Conservation (phyloP, 2,888 invertebrate species). For the Cryptops parisi region DNA sequence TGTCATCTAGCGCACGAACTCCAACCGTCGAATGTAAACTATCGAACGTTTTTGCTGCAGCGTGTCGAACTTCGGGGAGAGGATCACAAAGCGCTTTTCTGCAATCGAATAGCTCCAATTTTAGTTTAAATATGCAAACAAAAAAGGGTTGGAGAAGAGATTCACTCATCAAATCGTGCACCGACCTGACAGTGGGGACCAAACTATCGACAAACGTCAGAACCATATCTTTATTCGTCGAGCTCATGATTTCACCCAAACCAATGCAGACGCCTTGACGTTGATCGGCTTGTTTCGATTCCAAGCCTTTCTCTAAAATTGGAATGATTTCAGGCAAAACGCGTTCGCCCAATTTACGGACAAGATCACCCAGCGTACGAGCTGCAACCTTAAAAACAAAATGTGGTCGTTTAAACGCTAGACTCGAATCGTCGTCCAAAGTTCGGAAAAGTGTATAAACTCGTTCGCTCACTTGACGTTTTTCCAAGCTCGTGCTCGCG, state of each 20-base stretch:
- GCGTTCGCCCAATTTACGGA: conserved; percentile 91
- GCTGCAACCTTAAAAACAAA: conserved; percentile 57
- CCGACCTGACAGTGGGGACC: conserved; percentile 70
- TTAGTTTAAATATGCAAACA: background rate
- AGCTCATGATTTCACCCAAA: conserved; percentile 92
- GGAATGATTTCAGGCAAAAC: conserved; percentile 97
- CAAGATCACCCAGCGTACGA: conserved; percentile 88
- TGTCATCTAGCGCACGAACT: conserved; percentile 86
- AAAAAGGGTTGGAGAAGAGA: too few species aligned
- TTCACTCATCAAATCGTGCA: too few species aligned
- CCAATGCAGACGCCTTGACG: conserved; percentile 98
- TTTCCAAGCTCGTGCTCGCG: conserved; percentile 91
- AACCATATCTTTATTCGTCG: conserved; percentile 89
- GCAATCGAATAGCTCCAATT: conserved; percentile 6
- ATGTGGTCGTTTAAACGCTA: background rate
- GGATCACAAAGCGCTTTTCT: conserved; percentile 85
- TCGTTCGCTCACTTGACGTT: conserved; percentile 57
- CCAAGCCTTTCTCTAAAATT: conserved; percentile 82
- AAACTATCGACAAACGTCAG: conserved; percentile 73
- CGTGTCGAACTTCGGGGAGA: conserved; percentile 73
- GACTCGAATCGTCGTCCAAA: background rate
- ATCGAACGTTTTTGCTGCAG: conserved; percentile 94
- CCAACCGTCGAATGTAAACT: conserved; percentile 89
- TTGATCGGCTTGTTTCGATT: conserved; percentile 83
- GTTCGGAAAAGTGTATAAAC: background rate